These are phyloP conservation scores for Mercenaria mercenaria DNA, from an alignment of 1,140 invertebrate genomes.

Conservation along the genomic window DNA sequence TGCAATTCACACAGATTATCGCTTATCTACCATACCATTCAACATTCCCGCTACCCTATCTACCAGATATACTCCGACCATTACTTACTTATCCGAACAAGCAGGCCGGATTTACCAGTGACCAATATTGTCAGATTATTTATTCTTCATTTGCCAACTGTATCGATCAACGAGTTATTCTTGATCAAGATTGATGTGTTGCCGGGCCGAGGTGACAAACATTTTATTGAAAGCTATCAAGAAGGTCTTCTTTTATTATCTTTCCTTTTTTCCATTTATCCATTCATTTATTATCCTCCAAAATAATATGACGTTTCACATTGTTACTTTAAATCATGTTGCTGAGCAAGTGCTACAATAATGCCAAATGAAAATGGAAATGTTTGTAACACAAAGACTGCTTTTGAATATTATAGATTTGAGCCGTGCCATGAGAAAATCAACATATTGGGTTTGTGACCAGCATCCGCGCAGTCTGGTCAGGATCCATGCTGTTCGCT, in stretches of 20 bases:
- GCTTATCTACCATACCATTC: not conserved
- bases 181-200: constrained; percentile 39
- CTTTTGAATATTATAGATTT: too few species aligned
- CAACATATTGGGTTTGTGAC: too few species aligned
- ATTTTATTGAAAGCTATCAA: constrained; percentile 56
- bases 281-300: constrained; percentile 9
- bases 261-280: not conserved
- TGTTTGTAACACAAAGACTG: too few species aligned
- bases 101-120: not conserved
- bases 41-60: constrained; percentile 14
- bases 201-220: constrained; percentile 33
- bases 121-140: constrained; percentile 56
- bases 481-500: too few species aligned
- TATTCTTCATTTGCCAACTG: constrained; percentile 57
- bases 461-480: too few species aligned
- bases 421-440: too few species aligned
- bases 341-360: too few species aligned
- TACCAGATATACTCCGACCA: not conserved
- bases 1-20: not conserved
- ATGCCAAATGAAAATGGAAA: too few species aligned
- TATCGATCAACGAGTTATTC: constrained; percentile 36
- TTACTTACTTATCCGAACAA: constrained; percentile 19
- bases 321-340: too few species aligned
- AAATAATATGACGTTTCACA: not conserved
- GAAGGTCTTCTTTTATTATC: constrained; percentile 43